phyloP scores from a whole-genome alignment of 2,113 vertebrate genomes.

The Sinocyclocheilus anshuiensis region DNA sequence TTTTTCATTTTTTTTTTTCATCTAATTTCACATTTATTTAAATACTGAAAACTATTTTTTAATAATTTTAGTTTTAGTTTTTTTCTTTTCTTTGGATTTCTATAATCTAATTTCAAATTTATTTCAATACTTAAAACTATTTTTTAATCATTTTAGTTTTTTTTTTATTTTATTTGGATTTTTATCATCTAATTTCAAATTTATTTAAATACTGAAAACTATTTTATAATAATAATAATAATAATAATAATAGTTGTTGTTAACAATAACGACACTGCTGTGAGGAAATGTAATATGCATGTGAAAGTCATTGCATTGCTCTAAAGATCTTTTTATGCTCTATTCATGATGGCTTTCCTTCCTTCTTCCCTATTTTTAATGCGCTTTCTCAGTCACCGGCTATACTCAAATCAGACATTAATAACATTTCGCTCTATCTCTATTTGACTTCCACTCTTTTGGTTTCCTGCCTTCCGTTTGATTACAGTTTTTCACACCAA shows the following conservation, averaged over 20 bases:
- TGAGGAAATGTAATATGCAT: not conserved
- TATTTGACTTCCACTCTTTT: constrained; percentile 19
- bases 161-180: too few species aligned
- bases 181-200: not conserved
- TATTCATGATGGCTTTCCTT: not conserved
- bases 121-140: not conserved
- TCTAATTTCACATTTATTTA: too few species aligned
- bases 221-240: not conserved
- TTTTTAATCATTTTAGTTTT: too few species aligned
- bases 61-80: too few species aligned
- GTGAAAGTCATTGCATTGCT: not conserved
- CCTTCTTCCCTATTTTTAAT: not conserved
- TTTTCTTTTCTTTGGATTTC: too few species aligned
- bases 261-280: not conserved
- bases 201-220: not conserved
- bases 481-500: constrained; percentile 45
- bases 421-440: not conserved
- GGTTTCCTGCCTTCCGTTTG: constrained; percentile 31
- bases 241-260: too few species aligned
- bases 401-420: constrained; percentile 10
- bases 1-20: too few species aligned
- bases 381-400: not conserved
- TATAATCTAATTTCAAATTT: too few species aligned
- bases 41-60: too few species aligned
- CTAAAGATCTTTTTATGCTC: not conserved